These are phyloP conservation scores for Plagodis dolabraria DNA, from an alignment of 2,888 invertebrate genomes.

Conservation along the genomic window DNA sequence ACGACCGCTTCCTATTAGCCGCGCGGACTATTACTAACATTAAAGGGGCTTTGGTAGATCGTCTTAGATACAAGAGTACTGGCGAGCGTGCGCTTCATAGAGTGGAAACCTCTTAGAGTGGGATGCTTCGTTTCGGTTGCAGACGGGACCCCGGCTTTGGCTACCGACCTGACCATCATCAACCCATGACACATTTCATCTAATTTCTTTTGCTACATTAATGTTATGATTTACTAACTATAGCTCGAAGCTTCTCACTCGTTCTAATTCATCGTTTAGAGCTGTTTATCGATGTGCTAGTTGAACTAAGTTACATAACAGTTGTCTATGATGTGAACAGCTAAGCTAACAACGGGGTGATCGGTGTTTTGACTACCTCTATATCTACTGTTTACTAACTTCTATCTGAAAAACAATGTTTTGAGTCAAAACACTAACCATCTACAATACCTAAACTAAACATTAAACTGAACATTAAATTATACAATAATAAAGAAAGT, in stretches of 20 bases:
- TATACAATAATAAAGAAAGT: conserved; percentile 42
- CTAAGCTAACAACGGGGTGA: conserved; percentile 39
- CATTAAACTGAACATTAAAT: conserved; percentile 35
- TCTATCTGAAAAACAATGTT: conserved; percentile 22
- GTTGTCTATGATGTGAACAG: conserved; percentile 31
- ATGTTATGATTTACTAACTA: conserved; percentile 37
- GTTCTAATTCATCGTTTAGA: conserved; percentile 54
- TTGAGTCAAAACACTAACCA: conserved; percentile 50
- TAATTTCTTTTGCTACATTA: conserved; percentile 47
- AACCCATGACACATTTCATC: conserved; percentile 50
- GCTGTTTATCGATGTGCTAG: conserved; percentile 58
- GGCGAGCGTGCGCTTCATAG: conserved; percentile 36
- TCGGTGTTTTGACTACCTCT: conserved; percentile 54
- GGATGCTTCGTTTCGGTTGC: conserved; percentile 37
- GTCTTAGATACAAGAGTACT: conserved; percentile 25
- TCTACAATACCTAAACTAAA: conserved; percentile 38
- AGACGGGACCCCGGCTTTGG: conserved; percentile 40
- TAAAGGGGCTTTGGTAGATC: conserved; percentile 42
- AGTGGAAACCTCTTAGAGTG: conserved; percentile 27
- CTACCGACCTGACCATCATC: conserved; percentile 42
- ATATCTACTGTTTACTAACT: conserved; percentile 15
- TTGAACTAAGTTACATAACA: conserved; percentile 45
- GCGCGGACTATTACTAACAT: conserved; percentile 17
- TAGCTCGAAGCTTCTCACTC: conserved; percentile 58
- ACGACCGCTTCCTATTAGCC: conserved; percentile 52